These are phyloP conservation scores for Limnephilus marmoratus DNA, from an alignment of 2,888 invertebrate species.

Conservation along the genomic window DNA sequence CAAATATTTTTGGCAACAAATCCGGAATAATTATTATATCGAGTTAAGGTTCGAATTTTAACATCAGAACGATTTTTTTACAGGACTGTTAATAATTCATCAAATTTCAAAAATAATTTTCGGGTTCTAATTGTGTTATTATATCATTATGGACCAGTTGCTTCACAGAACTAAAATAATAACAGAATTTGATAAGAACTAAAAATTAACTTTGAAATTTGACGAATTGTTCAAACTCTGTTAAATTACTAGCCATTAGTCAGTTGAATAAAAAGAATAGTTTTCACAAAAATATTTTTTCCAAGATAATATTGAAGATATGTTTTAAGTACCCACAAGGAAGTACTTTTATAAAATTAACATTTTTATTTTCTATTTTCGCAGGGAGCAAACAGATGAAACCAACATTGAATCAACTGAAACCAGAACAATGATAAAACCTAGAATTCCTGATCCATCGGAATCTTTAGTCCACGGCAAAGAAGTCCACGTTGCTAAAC, in stretches of 20 bases:
- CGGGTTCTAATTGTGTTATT: too few species aligned
- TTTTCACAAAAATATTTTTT: neutral
- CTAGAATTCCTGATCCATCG: constrained; percentile 83
- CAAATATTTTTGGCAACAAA: neutral
- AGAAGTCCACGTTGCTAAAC: constrained; percentile 91
- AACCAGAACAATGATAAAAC: constrained; percentile 76
- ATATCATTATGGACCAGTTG: too few species aligned
- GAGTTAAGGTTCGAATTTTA: neutral
- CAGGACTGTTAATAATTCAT: too few species aligned
- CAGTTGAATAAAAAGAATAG: neutral
- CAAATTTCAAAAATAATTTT: too few species aligned
- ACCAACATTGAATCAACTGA: constrained; percentile 71
- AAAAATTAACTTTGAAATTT: too few species aligned
- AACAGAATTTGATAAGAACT: too few species aligned
- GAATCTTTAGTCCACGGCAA: constrained; percentile 93
- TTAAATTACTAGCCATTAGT: too few species aligned
- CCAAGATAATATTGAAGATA: neutral
- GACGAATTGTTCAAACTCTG: too few species aligned
- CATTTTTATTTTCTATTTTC: constrained; percentile 66
- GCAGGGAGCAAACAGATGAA: constrained; percentile 81
- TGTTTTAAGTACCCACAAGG: neutral
- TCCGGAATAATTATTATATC: neutral
- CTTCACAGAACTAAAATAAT: too few species aligned
- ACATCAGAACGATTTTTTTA: too few species aligned
- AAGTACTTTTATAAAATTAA: neutral